phyloP scores from a whole-genome alignment of 1,140 invertebrate species.

The Drosophila nikananu region DNA sequence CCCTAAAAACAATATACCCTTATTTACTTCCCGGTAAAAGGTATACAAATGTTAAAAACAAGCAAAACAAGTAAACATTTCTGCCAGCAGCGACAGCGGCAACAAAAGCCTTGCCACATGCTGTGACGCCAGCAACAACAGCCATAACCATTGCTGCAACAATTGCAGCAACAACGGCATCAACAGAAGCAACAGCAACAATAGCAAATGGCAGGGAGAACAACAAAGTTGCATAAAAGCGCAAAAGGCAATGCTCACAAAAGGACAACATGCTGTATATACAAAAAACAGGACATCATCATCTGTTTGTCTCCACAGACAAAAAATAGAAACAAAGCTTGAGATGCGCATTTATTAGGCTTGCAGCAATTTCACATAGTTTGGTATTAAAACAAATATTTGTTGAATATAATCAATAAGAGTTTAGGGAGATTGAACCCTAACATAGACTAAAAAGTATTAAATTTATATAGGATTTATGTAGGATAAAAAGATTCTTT shows the following conservation, averaged over 20 bases:
- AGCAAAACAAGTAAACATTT: slow-evolving; percentile 52
- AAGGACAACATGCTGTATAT: slow-evolving; percentile 56
- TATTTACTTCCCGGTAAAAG: neutral
- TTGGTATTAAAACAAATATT: neutral
- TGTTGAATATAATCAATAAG: neutral
- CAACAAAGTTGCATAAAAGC: slow-evolving; percentile 68
- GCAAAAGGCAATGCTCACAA: slow-evolving; percentile 69
- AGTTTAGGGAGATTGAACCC: neutral
- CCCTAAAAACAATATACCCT: slow-evolving; percentile 16
- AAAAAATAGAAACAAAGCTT: neutral
- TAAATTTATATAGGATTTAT: too few species aligned
- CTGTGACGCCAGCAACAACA: slow-evolving; percentile 56
- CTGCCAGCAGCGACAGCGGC: slow-evolving; percentile 41
- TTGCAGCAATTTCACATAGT: neutral
- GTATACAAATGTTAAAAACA: slow-evolving; percentile 41
- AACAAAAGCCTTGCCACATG: slow-evolving; percentile 68
- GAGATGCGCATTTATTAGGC: neutral
- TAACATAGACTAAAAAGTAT: neutral
- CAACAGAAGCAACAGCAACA: slow-evolving; percentile 39
- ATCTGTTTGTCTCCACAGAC: slow-evolving; percentile 41
- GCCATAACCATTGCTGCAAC: slow-evolving; percentile 35
- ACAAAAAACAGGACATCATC: slow-evolving; percentile 51
- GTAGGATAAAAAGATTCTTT: too few species aligned
- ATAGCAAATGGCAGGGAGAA: slow-evolving; percentile 38
- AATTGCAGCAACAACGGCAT: slow-evolving; percentile 48